Evolutionary conservation across 2,888 invertebrate species (phyloP), one percentile per base, ranked within the genome.

Genomic region (Campoplex capitator): DNA sequence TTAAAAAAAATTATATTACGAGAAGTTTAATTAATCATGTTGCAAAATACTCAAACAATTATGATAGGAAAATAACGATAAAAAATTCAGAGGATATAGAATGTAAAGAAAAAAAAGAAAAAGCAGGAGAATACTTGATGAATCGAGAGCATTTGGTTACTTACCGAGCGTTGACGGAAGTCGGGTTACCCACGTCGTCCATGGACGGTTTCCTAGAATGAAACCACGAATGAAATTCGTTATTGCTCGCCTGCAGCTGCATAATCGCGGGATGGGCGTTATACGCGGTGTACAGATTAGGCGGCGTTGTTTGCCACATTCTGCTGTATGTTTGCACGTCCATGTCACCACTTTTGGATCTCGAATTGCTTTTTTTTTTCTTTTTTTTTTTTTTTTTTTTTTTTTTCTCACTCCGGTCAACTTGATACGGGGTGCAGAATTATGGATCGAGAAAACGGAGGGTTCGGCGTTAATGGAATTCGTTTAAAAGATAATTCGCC

Each of bases 121-220:
- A 58, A 67, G 54, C 42, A 42, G 4, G 38, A 56, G 48, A 56
- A 75, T 3, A 8, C 28, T 81, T 28, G 51, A 54, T 48, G 45
- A 74, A 73, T 48, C 68, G 56, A 38, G 28, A 65, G n/a, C 67
- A 45, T 82, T 70, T 76, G 18, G 56, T 83, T 94, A 97, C 98
- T 97, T 96, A 98, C 98, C 98, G 97, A 94, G 97, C 97, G 95
- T 98, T 98, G 93, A 97, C 97, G 91, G 98, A 97, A 88, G 97
- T 97, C 83, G 97, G 96, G 93, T 97, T 97, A 90, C 97, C 97
- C 92, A 97, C 97, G 94, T 97, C 97, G 95, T 98, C 98, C 95
- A 97, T 97, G 89, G 97, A 96, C 91, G 98, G 97, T 95, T 98
- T 98, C 96, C 97, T 97, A 96, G 93, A 97, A 97, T 95, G 96